Evolutionary conservation across 2,888 invertebrate genomes (phyloP).

Genomic region (Stegophylla sp.): DNA sequence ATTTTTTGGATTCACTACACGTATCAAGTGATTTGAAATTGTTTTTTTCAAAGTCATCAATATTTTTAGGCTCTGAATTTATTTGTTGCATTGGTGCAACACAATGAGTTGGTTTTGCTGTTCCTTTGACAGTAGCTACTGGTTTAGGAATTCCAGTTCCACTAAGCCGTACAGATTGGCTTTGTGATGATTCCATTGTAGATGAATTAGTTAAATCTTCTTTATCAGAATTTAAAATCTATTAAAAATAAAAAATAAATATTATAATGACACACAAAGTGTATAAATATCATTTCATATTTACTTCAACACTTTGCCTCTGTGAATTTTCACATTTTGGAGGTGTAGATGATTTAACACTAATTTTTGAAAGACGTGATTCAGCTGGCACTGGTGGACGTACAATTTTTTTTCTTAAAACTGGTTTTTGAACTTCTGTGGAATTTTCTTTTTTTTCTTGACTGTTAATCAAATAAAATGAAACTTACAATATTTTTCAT

Average conservation of each 20-base stretch:
- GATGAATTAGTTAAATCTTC: conserved; percentile 67
- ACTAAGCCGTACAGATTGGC: conserved; percentile 68
- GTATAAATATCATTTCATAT: neutral
- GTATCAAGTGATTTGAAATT: conserved; percentile 33
- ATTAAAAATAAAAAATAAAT: conserved; percentile 6
- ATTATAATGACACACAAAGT: neutral
- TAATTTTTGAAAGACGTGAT: conserved; percentile 52
- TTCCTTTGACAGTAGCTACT: conserved; percentile 89
- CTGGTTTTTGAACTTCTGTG: conserved; percentile 33
- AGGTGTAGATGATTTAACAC: conserved; percentile 49
- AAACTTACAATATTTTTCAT: neutral
- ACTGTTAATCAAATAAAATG: neutral
- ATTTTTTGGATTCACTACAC: conserved; percentile 32
- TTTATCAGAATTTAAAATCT: conserved; percentile 63
- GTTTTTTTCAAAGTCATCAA: conserved; percentile 37
- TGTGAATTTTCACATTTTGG: conserved; percentile 53
- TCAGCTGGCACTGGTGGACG: conserved; percentile 51
- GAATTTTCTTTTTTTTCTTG: conserved; percentile 47
- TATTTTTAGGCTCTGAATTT: conserved; percentile 44
- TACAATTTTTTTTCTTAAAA: conserved; percentile 51
- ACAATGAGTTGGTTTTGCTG: conserved; percentile 72
- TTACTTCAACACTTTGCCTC: conserved; percentile 53
- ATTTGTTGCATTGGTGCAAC: conserved; percentile 62
- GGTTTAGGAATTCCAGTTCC: conserved; percentile 85
- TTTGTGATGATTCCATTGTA: conserved; percentile 67